Evolutionary conservation across 2,113 vertebrate species (phyloP).

Genomic region (Pelusios castaneus): DNA sequence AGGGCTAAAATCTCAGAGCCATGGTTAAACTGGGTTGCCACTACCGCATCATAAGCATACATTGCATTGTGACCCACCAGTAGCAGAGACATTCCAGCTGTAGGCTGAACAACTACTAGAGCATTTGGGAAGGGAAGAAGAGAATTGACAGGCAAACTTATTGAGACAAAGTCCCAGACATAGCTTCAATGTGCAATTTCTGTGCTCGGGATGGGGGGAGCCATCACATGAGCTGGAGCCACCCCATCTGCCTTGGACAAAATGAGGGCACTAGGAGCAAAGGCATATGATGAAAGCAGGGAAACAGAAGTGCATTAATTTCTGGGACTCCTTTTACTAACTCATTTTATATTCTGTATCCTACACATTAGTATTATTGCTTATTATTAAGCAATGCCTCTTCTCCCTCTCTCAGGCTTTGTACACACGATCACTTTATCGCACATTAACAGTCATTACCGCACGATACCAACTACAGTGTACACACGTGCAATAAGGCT

Average conservation of each 20-base stretch:
- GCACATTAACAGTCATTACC: too few species aligned
- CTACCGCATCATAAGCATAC: rapidly evolving
- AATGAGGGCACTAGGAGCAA: background rate
- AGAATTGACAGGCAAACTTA: background rate
- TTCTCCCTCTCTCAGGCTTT: too few species aligned
- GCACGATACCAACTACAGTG: too few species aligned
- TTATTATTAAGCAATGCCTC: background rate
- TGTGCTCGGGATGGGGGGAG: background rate
- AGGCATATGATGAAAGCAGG: background rate
- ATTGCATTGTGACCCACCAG: background rate
- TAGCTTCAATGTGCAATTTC: background rate
- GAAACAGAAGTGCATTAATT: too few species aligned
- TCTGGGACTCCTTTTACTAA: background rate
- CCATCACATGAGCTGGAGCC: background rate
- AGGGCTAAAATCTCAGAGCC: background rate
- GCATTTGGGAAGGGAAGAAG: background rate
- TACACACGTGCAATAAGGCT: too few species aligned
- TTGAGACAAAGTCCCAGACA: rapidly evolving
- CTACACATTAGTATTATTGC: background rate
- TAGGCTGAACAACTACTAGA: rapidly evolving
- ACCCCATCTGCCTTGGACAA: background rate
- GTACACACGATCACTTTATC: too few species aligned
- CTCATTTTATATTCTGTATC: background rate
- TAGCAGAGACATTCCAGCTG: background rate
- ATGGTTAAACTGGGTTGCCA: rapidly evolving